These are phyloP conservation scores for Salmo trutta DNA, from an alignment of 2,797 vertebrate species.

Conservation along the genomic window DNA sequence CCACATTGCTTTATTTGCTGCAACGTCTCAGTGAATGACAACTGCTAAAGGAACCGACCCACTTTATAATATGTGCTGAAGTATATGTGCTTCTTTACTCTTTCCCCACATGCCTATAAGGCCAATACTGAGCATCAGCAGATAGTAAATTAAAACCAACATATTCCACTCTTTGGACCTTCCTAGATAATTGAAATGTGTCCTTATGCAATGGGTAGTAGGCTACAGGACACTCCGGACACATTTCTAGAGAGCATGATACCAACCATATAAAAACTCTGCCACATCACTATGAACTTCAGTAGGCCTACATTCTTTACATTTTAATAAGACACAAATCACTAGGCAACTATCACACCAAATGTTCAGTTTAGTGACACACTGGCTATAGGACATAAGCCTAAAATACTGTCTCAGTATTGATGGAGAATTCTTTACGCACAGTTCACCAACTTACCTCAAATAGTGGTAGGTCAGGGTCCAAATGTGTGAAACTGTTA, in stretches of 20 bases:
- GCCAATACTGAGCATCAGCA: slow-evolving; percentile 29
- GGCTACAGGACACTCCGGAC: neutral
- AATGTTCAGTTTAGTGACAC: neutral
- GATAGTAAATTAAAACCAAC: neutral
- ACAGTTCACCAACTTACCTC: slow-evolving; percentile 78
- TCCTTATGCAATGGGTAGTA: neutral
- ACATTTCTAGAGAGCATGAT: neutral
- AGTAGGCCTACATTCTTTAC: neutral
- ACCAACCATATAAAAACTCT: neutral
- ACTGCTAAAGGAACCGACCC: no score
- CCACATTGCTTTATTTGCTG: neutral
- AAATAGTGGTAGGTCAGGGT: slow-evolving; percentile 88
- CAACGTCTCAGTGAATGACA: no score
- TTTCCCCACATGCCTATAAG: slow-evolving; percentile 7
- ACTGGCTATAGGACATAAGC: neutral
- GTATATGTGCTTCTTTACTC: no score
- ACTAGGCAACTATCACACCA: neutral
- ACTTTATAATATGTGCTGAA: no score
- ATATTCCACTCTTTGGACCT: neutral
- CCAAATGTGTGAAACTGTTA: slow-evolving; percentile 92
- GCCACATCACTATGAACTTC: no score
- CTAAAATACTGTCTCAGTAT: neutral
- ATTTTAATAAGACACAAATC: neutral
- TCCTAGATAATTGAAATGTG: neutral
- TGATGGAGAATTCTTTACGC: neutral